A percentile compares a stretch with the other conserved stretches of the same genome.
Evolutionary conservation across 1,140 invertebrate species (phyloP).

Genomic region (Wasmannia auropunctata): DNA sequence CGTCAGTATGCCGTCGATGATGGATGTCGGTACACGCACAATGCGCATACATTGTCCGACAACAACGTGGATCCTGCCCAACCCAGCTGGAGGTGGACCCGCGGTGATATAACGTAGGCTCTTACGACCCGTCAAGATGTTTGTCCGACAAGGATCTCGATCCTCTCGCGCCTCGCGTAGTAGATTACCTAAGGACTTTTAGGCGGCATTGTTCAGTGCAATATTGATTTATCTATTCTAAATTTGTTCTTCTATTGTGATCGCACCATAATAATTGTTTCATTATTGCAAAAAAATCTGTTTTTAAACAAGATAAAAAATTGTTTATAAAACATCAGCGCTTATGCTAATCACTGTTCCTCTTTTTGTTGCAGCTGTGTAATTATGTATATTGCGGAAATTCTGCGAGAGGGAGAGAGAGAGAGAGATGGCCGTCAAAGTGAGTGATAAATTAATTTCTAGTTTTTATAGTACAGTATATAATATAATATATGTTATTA

Average conservation of each 20-base stretch:
- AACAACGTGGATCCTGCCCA: conserved; percentile 48
- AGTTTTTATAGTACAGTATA: not conserved
- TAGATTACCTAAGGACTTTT: conserved; percentile 30
- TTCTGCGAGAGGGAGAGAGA: too few relatives aligned
- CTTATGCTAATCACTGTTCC: not conserved
- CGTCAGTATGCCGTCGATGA: conserved; percentile 43
- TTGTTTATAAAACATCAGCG: not conserved
- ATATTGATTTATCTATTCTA: not conserved
- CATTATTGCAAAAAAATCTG: not conserved
- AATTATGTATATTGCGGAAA: not conserved
- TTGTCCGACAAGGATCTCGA: conserved; percentile 67
- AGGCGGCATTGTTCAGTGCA: not conserved
- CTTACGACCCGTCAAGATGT: conserved; percentile 54
- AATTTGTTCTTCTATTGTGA: not conserved
- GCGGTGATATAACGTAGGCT: conserved; percentile 54
- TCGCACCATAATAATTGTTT: not conserved
- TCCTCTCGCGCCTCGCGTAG: conserved; percentile 59
- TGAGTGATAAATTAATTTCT: not conserved
- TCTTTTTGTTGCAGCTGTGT: not conserved
- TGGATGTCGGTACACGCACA: conserved; percentile 35
- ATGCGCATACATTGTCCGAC: conserved; percentile 50
- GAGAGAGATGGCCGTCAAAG: not conserved
- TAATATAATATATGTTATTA: not conserved
- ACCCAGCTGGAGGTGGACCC: conserved; percentile 39
- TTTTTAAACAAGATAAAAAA: conserved; percentile 4